Conservation (phyloP, 2,888 invertebrate species). For the Drosophila yooni region DNA sequence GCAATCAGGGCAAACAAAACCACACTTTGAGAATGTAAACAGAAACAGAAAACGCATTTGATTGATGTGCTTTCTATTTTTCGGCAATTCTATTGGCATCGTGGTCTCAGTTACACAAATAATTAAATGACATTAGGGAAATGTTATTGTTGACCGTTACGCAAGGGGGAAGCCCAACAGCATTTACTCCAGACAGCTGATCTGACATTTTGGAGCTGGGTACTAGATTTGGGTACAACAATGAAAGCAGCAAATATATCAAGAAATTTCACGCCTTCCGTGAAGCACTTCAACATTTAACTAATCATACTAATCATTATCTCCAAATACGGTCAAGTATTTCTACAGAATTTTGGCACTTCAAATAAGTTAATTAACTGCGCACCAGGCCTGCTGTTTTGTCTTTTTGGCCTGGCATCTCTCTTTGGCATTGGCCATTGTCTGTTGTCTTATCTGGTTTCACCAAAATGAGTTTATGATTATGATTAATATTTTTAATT, state of each 20-base stretch:
- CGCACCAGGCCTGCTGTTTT: conserved; percentile 22
- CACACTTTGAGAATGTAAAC: conserved; percentile 55
- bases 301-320: conserved; percentile 27
- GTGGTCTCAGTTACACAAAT: conserved; percentile 58
- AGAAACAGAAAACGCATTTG: conserved; percentile 63
- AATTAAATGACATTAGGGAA: conserved; percentile 52
- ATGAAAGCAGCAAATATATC: not conserved
- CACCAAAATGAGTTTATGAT: not conserved
- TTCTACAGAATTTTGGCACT: conserved; percentile 41
- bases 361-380: conserved; percentile 33
- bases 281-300: conserved; percentile 3
- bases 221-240: not conserved
- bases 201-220: conserved; percentile 35
- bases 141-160: conserved; percentile 46
- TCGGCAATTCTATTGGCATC: conserved; percentile 31
- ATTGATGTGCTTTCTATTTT: conserved; percentile 64
- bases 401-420: conserved; percentile 17
- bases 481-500: not conserved
- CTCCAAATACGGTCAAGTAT: conserved; percentile 13
- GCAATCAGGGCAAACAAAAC: conserved; percentile 44
- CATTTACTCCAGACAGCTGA: conserved; percentile 30
- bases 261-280: conserved; percentile 1
- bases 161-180: conserved; percentile 32
- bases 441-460: conserved; percentile 19
- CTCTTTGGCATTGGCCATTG: conserved; percentile 21